A percentile compares a stretch with the other conserved stretches of the same genome.
phyloP scores from a whole-genome alignment of 2,888 invertebrate genomes.

The Xylota sylvarum region DNA sequence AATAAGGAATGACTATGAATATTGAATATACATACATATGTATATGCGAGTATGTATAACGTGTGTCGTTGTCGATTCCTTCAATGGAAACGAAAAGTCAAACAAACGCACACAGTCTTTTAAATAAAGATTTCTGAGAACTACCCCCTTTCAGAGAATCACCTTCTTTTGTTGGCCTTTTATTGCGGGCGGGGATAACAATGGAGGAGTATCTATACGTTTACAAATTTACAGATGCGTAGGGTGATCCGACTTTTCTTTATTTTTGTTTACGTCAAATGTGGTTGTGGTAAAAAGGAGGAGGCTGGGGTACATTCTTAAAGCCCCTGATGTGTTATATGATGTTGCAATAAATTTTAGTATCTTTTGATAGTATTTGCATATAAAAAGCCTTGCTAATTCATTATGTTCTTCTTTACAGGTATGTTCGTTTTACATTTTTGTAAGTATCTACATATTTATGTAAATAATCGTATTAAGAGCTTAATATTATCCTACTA shows the following conservation, averaged over 20 bases:
- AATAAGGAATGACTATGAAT: slow-evolving; percentile 37
- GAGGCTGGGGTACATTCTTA: too few relatives aligned
- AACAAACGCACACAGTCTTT: not conserved
- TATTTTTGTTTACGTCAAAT: not conserved
- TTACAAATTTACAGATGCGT: not conserved
- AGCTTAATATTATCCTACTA: too few relatives aligned
- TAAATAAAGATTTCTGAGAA: not conserved
- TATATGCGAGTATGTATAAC: too few relatives aligned
- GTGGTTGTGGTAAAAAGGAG: not conserved
- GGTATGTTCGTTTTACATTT: not conserved
- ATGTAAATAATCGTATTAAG: too few relatives aligned
- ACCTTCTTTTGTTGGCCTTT: not conserved
- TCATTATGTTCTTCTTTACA: not conserved
- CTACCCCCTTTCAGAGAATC: not conserved
- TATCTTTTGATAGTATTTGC: too few relatives aligned
- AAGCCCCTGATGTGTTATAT: too few relatives aligned
- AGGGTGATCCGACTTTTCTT: not conserved
- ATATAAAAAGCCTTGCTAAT: not conserved
- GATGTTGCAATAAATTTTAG: too few relatives aligned
- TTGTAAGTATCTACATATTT: too few relatives aligned
- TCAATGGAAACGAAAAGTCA: slow-evolving; percentile 18
- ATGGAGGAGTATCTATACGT: not conserved
- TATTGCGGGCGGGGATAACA: not conserved
- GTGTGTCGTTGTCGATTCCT: not conserved
- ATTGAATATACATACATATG: too few relatives aligned